A percentile compares a stretch with the other conserved stretches of the same genome.
Conservation (phyloP, 1,140 invertebrate genomes). For the Brachionus calyciflorus region DNA sequence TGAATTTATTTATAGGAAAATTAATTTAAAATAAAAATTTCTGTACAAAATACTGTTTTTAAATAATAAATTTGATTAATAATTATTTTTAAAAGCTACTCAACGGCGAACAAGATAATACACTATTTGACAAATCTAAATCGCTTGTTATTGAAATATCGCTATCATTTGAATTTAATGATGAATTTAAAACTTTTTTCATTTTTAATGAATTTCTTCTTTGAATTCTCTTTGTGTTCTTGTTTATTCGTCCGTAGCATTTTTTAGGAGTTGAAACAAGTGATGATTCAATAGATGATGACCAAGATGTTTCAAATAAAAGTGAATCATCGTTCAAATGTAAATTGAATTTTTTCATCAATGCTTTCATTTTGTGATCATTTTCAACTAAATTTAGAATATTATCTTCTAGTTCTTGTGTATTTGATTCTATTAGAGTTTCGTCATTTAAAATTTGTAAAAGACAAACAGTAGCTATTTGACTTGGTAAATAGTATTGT, state of each 20-base stretch:
- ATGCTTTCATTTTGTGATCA: background rate
- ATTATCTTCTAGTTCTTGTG: background rate
- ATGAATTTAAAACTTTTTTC: conserved; percentile 2
- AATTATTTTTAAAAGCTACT: too few relatives aligned
- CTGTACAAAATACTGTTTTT: too few relatives aligned
- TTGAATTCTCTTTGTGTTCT: background rate
- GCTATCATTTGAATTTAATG: background rate
- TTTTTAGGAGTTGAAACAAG: background rate
- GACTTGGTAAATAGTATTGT: conserved; percentile 22
- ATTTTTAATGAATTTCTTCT: conserved; percentile 14
- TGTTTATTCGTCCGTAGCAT: background rate
- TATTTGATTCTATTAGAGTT: background rate
- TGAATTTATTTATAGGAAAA: too few relatives aligned
- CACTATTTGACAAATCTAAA: background rate
- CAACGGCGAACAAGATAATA: too few relatives aligned
- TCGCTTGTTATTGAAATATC: conserved; percentile 16
- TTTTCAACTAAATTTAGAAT: background rate
- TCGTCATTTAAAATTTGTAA: background rate
- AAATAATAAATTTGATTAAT: too few relatives aligned
- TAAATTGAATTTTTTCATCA: background rate
- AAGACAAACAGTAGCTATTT: conserved; percentile 9
- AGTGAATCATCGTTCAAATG: background rate
- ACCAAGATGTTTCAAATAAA: background rate
- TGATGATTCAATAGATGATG: background rate
- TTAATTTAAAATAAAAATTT: too few relatives aligned